A percentile compares a stretch with the other conserved stretches of the same genome.
These are phyloP conservation scores for Ictalurus punctatus DNA, from an alignment of 2,113 vertebrate genomes.

Conservation along the genomic window DNA sequence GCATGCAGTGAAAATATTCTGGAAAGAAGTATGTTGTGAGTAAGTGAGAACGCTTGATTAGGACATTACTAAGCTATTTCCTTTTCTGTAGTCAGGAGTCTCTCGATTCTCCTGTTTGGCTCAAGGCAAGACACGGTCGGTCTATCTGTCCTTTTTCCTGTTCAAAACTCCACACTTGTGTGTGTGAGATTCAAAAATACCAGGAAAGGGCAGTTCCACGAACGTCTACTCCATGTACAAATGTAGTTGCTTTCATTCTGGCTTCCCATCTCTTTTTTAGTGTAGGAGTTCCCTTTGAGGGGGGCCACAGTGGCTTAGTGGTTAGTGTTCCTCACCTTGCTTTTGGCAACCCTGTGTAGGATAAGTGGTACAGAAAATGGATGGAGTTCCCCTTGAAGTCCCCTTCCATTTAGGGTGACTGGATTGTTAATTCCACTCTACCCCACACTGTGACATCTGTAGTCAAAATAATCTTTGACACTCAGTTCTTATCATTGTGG, in stretches of 20 bases:
- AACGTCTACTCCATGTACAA: neutral
- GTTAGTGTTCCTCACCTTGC: no score
- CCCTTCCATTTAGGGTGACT: neutral
- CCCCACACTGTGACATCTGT: neutral
- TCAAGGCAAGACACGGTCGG: constrained; percentile 8
- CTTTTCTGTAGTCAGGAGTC: constrained; percentile 62
- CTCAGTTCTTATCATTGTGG: neutral
- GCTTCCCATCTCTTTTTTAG: neutral
- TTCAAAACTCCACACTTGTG: constrained; percentile 14
- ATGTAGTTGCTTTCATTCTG: neutral
- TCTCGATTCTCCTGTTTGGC: constrained; percentile 60
- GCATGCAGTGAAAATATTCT: constrained; percentile 69
- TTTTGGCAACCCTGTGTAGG: no score
- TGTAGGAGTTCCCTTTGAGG: neutral
- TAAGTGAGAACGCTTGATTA: constrained; percentile 65
- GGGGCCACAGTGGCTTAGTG: no score
- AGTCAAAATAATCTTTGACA: neutral
- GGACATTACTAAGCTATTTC: constrained; percentile 65
- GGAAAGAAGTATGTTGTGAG: constrained; percentile 59
- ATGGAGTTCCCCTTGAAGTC: neutral
- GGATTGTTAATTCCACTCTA: neutral
- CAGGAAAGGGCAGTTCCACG: neutral
- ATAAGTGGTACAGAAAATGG: no score
- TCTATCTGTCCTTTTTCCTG: neutral
- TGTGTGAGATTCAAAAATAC: constrained; percentile 22